A percentile compares a stretch with the other conserved stretches of the same genome.
phyloP scores from a whole-genome alignment of 2,888 invertebrate species.

The Caenorhabditis macrosperma region DNA sequence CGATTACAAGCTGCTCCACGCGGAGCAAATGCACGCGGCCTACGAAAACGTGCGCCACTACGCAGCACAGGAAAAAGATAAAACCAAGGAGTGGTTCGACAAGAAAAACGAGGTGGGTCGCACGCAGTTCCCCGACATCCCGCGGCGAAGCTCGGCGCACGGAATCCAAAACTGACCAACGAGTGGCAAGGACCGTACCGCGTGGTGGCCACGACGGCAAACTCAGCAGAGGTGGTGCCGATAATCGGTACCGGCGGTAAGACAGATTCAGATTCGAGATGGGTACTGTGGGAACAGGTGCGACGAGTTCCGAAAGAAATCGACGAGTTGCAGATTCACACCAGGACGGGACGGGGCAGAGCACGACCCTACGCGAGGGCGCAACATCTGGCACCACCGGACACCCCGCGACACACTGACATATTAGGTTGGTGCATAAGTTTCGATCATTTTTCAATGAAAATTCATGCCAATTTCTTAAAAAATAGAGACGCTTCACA shows the following conservation, averaged over 20 bases:
- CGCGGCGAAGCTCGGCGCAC: conserved; percentile 4
- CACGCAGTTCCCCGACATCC: conserved; percentile 17
- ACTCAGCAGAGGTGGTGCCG: not conserved
- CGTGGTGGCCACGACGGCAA: not conserved
- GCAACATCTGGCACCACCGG: too few relatives aligned
- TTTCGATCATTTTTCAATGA: too few relatives aligned
- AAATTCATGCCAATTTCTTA: too few relatives aligned
- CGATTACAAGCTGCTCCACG: conserved; percentile 23
- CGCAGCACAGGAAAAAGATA: conserved; percentile 17
- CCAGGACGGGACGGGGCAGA: too few relatives aligned
- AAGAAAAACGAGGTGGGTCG: conserved; percentile 20
- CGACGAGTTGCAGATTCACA: too few relatives aligned
- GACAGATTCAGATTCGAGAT: too few relatives aligned
- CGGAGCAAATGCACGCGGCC: not conserved
- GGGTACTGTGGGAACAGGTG: not conserved
- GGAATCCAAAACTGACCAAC: conserved; percentile 19
- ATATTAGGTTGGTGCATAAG: too few relatives aligned
- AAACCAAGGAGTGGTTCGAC: conserved; percentile 29
- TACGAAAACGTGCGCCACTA: conserved; percentile 12
- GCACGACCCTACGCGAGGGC: too few relatives aligned
- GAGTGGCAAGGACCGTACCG: conserved; percentile 24
- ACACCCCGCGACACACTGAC: too few relatives aligned
- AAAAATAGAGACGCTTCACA: too few relatives aligned
- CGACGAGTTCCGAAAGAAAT: not conserved
- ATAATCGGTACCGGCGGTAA: not conserved